Evolutionary conservation across 2,113 vertebrate species (phyloP).

Genomic region (Cheirogaleus medius): DNA sequence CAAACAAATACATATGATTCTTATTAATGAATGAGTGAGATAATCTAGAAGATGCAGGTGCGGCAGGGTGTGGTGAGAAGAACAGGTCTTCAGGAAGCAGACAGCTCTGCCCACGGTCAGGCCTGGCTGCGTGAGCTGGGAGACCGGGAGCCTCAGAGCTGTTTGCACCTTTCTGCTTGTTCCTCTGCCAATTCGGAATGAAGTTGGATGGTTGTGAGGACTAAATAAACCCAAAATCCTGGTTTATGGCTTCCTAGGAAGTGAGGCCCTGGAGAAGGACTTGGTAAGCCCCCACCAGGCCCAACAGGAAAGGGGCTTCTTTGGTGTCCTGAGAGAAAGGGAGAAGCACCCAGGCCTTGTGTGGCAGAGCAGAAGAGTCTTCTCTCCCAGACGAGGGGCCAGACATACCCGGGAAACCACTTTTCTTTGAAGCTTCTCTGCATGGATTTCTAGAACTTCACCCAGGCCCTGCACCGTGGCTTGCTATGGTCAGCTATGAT

Average conservation of each 20-base stretch:
- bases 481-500: not conserved
- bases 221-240: not conserved
- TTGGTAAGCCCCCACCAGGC: not conserved
- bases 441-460: not conserved
- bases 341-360: not conserved
- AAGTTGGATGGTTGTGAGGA: not conserved
- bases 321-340: not conserved
- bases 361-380: not conserved
- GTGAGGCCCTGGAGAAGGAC: not conserved
- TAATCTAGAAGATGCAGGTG: not conserved
- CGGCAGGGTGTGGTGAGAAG: not conserved
- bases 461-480: not conserved
- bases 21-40: not conserved
- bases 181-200: not conserved
- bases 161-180: not conserved
- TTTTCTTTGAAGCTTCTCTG: not conserved
- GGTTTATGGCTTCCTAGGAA: not conserved
- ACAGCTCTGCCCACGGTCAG: accelerated
- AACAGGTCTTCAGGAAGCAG: not conserved
- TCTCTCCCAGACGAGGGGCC: not conserved
- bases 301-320: not conserved
- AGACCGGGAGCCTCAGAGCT: not conserved
- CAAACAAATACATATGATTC: not conserved
- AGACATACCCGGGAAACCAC: not conserved
- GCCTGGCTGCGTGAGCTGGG: accelerated